Evolutionary conservation across 2,113 vertebrate species (phyloP).

Genomic region (Sprattus sprattus): DNA sequence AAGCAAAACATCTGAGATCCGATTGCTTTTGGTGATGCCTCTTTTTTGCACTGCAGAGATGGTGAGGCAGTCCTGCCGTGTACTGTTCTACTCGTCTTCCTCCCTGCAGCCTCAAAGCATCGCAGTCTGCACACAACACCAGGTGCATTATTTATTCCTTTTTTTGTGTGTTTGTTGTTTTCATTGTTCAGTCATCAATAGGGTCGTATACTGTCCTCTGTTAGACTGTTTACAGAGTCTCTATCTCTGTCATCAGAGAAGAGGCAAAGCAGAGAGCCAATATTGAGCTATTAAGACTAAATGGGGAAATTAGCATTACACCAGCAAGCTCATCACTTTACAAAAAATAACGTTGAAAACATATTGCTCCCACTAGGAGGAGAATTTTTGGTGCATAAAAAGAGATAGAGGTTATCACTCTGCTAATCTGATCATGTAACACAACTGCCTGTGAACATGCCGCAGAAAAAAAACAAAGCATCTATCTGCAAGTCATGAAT

Average conservation of each 20-base stretch:
- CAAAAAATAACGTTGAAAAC: neutral
- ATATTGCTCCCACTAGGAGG: neutral
- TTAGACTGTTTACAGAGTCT: neutral
- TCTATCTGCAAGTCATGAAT: neutral
- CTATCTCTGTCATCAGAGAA: neutral
- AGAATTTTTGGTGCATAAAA: neutral
- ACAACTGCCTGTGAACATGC: neutral
- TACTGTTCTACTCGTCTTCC: neutral
- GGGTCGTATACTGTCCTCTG: neutral
- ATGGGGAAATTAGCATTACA: neutral
- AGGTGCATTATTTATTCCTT: neutral
- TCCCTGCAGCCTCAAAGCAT: neutral
- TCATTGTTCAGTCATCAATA: neutral
- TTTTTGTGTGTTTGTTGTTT: neutral
- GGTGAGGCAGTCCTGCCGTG: neutral
- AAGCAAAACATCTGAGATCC: conserved; percentile 15
- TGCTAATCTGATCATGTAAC: neutral
- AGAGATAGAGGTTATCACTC: neutral
- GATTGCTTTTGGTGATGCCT: neutral
- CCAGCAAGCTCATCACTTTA: conserved; percentile 14
- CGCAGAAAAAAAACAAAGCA: neutral
- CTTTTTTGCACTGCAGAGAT: neutral
- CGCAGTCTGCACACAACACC: neutral
- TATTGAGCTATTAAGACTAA: neutral
- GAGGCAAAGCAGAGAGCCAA: neutral